phyloP scores from a whole-genome alignment of 1,140 invertebrate species.

The Apis cerana region DNA sequence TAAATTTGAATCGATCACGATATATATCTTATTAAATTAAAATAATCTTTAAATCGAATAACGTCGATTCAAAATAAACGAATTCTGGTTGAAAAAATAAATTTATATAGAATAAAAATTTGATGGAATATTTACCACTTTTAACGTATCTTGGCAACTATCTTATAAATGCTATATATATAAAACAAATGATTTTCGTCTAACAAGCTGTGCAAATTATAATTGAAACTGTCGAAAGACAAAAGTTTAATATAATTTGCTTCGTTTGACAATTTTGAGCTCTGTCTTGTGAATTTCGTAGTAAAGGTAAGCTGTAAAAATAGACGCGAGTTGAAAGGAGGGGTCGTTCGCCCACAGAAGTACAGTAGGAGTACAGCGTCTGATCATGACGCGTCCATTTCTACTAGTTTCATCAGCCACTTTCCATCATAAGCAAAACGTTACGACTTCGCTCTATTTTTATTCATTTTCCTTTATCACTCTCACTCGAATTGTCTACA shows the following conservation, averaged over 20 bases:
- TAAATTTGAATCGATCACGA: not conserved
- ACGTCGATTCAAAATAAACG: no score
- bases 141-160: no score
- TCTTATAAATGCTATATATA: no score
- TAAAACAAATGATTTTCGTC: no score
- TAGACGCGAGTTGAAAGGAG: not conserved
- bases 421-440: not conserved
- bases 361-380: not conserved
- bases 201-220: not conserved
- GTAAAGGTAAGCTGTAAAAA: not conserved
- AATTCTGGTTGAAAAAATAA: no score
- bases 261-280: no score
- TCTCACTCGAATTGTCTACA: not conserved
- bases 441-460: not conserved
- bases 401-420: not conserved
- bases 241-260: no score
- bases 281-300: not conserved
- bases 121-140: no score
- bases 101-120: no score
- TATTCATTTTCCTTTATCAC: not conserved
- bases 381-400: not conserved
- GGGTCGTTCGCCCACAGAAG: not conserved
- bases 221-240: no score
- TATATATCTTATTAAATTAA: not conserved
- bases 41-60: not conserved